A percentile compares a stretch with the other conserved stretches of the same genome.
Conservation (phyloP, 2,888 invertebrate species). For the Perithous albicinctus region DNA sequence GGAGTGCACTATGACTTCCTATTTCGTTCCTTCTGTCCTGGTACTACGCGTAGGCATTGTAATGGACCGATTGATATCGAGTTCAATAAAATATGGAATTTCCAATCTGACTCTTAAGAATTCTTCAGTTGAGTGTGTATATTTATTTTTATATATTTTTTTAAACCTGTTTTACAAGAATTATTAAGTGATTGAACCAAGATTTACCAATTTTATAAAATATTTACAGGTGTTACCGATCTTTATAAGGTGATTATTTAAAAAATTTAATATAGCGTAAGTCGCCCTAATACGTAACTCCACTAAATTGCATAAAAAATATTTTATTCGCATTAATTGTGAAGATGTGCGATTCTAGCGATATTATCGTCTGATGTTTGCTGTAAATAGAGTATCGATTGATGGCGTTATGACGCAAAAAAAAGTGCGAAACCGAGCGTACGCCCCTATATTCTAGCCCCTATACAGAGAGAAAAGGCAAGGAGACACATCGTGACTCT, state of each 20-base stretch:
- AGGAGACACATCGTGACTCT: conserved; percentile 27
- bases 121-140: neutral
- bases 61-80: conserved; percentile 25
- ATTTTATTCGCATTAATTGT: neutral
- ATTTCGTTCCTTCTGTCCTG: conserved; percentile 33
- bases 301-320: neutral
- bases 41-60: neutral
- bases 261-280: too few species aligned
- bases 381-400: conserved; percentile 60
- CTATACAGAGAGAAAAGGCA: conserved; percentile 25
- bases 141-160: neutral
- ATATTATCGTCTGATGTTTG: neutral
- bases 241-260: too few species aligned
- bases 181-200: neutral
- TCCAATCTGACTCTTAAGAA: neutral
- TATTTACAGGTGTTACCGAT: too few species aligned
- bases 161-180: neutral
- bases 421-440: conserved; percentile 27
- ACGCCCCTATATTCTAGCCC: conserved; percentile 14
- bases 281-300: too few species aligned
- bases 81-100: conserved; percentile 39
- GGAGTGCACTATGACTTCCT: conserved; percentile 51
- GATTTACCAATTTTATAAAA: too few species aligned
- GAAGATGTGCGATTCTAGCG: neutral
- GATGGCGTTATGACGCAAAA: conserved; percentile 57